Conservation (phyloP, 1,140 invertebrate genomes). For the Lepeophtheirus salmonis region DNA sequence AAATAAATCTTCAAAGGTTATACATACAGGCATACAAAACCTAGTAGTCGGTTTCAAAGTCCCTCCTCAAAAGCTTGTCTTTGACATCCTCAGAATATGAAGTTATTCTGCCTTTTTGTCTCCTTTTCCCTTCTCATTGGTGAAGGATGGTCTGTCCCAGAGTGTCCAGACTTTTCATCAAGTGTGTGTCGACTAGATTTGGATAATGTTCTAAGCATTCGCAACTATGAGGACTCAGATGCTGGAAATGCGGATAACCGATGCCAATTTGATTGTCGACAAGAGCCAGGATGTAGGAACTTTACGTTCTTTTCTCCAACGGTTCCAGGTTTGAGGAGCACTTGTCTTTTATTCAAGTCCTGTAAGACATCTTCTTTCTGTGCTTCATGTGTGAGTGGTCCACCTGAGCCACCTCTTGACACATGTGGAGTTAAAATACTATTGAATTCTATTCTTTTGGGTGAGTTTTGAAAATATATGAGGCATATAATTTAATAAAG, state of each 20-base stretch:
- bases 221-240: too few relatives aligned
- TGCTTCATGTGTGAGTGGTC: conserved; percentile 2
- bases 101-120: too few relatives aligned
- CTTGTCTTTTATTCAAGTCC: conserved; percentile 5
- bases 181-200: not conserved
- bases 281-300: not conserved
- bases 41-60: too few relatives aligned
- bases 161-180: too few relatives aligned
- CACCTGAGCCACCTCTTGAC: not conserved
- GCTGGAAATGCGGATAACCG: not conserved
- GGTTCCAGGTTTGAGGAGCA: not conserved
- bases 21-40: too few relatives aligned
- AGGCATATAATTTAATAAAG: too few relatives aligned
- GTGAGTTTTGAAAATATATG: too few relatives aligned
- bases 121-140: too few relatives aligned
- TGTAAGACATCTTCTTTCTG: not conserved
- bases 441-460: not conserved
- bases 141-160: too few relatives aligned
- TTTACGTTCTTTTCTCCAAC: not conserved
- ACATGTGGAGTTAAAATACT: not conserved
- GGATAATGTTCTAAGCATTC: not conserved
- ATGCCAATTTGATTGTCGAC: not conserved
- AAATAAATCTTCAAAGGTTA: too few relatives aligned
- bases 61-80: too few relatives aligned
- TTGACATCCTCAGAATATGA: too few relatives aligned